Conservation (phyloP, 2,113 vertebrate species). For the Carlito syrichta region DNA sequence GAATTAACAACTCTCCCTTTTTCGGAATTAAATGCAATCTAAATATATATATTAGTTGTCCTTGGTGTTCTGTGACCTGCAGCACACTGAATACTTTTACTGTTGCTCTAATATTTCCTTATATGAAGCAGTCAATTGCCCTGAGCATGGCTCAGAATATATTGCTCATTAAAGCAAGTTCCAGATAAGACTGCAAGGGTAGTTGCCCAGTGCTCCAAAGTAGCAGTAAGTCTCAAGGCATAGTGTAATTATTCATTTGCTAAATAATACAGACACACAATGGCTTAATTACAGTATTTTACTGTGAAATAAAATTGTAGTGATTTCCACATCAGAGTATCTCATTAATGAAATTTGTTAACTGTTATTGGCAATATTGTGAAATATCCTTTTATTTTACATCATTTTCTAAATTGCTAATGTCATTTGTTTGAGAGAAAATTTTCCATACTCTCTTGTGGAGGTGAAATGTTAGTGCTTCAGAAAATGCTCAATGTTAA, state of each 20-base stretch:
- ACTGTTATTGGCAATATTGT: conserved; percentile 70
- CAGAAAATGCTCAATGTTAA: neutral
- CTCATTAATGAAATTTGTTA: conserved; percentile 78
- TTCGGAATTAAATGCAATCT: neutral
- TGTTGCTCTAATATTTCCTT: neutral
- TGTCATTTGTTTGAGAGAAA: conserved; percentile 63
- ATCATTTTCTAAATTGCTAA: conserved; percentile 73
- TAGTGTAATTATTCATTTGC: conserved; percentile 80
- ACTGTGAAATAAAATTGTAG: conserved; percentile 69
- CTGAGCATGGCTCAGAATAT: neutral
- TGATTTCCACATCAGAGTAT: conserved; percentile 68
- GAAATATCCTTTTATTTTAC: conserved; percentile 79
- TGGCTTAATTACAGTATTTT: conserved; percentile 82
- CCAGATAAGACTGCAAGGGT: neutral
- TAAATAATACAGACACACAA: conserved; percentile 80
- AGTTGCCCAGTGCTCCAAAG: conserved; percentile 44
- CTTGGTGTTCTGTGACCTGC: neutral
- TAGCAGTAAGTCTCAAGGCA: conserved; percentile 69
- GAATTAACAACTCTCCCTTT: neutral
- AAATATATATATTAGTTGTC: fast-evolving
- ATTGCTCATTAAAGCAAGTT: neutral
- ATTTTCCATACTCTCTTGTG: conserved; percentile 27
- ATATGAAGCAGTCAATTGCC: neutral
- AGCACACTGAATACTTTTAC: neutral
- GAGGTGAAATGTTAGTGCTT: conserved; percentile 31